Evolutionary conservation across 1,140 invertebrate species (phyloP).

Genomic region (Aleiodes sp.): DNA sequence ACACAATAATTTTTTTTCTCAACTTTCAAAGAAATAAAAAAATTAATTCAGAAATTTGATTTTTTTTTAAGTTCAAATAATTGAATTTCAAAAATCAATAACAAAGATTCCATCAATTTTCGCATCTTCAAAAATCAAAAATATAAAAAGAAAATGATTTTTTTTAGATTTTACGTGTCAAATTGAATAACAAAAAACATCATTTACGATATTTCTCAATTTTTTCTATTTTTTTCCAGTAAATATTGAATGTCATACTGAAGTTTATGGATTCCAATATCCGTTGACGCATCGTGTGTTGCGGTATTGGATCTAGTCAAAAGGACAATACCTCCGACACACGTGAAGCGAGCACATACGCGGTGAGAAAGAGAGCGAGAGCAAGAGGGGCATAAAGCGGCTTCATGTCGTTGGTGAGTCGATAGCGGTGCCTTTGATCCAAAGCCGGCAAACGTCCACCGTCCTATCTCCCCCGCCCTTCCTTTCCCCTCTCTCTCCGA

Average conservation of each 20-base stretch:
- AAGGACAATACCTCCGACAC: conserved; percentile 5
- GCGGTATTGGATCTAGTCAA: conserved; percentile 9
- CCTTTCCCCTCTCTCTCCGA: conserved; percentile 1
- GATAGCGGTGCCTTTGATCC: conserved; percentile 39
- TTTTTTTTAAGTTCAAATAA: too few relatives aligned
- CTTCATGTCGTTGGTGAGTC: conserved; percentile 33
- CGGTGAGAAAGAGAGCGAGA: conserved; percentile 19
- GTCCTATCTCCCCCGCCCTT: not conserved
- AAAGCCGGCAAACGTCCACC: conserved; percentile 24
- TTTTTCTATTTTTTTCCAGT: not conserved
- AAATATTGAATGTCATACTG: conserved; percentile 4
- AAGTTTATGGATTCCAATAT: conserved; percentile 21
- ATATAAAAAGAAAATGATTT: too few relatives aligned
- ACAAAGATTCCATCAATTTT: too few relatives aligned
- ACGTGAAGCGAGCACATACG: conserved; percentile 5
- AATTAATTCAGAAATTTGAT: too few relatives aligned
- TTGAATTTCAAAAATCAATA: too few relatives aligned
- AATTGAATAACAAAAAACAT: too few relatives aligned
- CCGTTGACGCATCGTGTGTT: not conserved
- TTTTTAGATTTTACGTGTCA: too few relatives aligned
- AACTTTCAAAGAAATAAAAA: too few relatives aligned
- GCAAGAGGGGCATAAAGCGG: conserved; percentile 27
- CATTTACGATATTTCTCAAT: not conserved
- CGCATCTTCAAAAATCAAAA: too few relatives aligned
- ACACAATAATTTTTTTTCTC: too few relatives aligned